A percentile compares a stretch with the other conserved stretches of the same genome.
phyloP scores from a whole-genome alignment of 2,113 vertebrate species.

The Chlorocebus sabaeus region DNA sequence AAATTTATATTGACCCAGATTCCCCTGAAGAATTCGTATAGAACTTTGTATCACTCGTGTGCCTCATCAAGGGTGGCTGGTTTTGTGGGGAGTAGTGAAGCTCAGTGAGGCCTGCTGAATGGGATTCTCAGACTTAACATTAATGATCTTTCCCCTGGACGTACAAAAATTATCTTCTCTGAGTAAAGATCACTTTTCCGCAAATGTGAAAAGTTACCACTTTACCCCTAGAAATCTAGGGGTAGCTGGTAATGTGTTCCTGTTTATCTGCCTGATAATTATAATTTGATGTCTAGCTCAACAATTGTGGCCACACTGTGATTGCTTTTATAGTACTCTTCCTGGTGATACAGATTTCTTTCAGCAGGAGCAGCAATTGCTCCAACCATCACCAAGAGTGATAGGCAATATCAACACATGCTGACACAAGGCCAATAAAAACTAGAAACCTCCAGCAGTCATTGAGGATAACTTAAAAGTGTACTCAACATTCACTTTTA shows the following conservation, averaged over 20 bases:
- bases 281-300: not conserved
- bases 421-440: not conserved
- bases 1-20: not conserved
- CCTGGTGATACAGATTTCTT: constrained; percentile 6
- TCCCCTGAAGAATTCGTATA: not conserved
- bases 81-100: not conserved
- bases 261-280: not conserved
- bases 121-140: not conserved
- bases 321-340: not conserved
- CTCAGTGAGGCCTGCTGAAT: not conserved
- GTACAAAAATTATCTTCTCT: not conserved
- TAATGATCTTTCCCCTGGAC: not conserved
- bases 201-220: not conserved
- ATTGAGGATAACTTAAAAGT: constrained; percentile 1
- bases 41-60: not conserved
- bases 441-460: not conserved
- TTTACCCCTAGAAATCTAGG: not conserved
- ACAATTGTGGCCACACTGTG: not conserved
- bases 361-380: accelerated
- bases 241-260: not conserved
- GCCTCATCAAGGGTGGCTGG: not conserved
- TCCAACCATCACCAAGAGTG: not conserved
- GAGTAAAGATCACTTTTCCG: not conserved
- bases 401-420: not conserved
- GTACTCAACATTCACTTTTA: not conserved